Evolutionary conservation across 2,797 vertebrate genomes (phyloP).

Genomic region (Xyrichtys novacula): DNA sequence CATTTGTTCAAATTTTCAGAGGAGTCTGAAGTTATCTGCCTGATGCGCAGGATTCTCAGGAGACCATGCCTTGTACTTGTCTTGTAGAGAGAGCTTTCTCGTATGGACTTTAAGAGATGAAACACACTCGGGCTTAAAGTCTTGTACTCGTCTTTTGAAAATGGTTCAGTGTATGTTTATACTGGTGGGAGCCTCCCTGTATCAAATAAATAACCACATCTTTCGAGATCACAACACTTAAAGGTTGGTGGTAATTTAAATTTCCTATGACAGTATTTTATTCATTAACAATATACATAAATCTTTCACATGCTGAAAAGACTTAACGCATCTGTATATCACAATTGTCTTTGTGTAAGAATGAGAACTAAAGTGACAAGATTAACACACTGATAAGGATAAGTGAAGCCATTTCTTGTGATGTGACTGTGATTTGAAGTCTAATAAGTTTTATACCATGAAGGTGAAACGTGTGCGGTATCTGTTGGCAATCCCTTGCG

Average conservation of each 20-base stretch:
- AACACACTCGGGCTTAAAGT: constrained; percentile 15
- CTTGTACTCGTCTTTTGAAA: constrained; percentile 18
- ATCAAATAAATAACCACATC: constrained; percentile 37
- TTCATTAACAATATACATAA: constrained; percentile 21
- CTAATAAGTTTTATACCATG: constrained; percentile 56
- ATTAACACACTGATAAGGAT: constrained; percentile 1
- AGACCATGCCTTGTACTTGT: constrained; percentile 28
- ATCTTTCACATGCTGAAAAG: constrained; percentile 27
- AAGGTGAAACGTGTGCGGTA: constrained; percentile 38
- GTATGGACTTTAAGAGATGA: constrained; percentile 28
- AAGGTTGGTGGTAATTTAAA: neutral
- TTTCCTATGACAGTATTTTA: constrained; percentile 23
- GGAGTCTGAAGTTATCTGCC: constrained; percentile 28
- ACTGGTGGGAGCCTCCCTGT: constrained; percentile 22
- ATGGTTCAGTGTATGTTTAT: constrained; percentile 6
- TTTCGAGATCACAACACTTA: constrained; percentile 5
- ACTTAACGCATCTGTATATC: neutral
- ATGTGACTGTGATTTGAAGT: constrained; percentile 1
- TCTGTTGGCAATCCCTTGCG: neutral
- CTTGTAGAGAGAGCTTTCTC: constrained; percentile 5
- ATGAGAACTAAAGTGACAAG: constrained; percentile 6
- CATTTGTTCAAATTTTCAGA: constrained; percentile 33
- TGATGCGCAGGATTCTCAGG: constrained; percentile 35
- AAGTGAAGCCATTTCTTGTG: constrained; percentile 5
- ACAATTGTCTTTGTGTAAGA: constrained; percentile 20